Base-by-base conservation (phyloP, 2,888 invertebrate species). In the Napeogenes inachia region DNA sequence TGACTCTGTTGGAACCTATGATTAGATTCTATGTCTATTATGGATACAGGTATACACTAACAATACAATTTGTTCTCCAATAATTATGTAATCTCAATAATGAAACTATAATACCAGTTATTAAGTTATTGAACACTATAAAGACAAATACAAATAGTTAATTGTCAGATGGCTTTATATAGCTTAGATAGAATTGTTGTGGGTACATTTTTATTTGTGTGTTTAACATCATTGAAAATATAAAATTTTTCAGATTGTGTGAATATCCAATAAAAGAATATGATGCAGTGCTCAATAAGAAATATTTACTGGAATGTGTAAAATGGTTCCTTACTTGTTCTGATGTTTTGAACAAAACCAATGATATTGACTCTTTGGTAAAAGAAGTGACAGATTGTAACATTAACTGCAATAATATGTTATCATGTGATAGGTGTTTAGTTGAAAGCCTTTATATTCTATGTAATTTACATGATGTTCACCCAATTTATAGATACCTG, bases 21-120 rank as follows among this genome's bases (percentile, higher is more conserved):
- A 91, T 95, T 32, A 85, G 94, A 66, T 96, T 96, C 82, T 92
- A 95, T 83, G 88, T 94, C 47, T 94, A 93, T 78, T 92, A 94
- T 68, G 91, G 92, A 38, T 95, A 94, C 80, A 93, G 92, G 95
- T 95, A 84, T 38, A 35, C 35, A 35, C 4, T 5, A 35, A 2
- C 35, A 2, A 35, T 35, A 4, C 4, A 35, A 5, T 35, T 5
- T 35, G 6, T 35, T 35, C 35, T 35, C 6, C 6, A 5, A 35
- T 35, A 35, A 2, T 35, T 35, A 35, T 35, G 4, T 4, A 35
- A 35, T 35, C 35, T 5, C 35, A 35, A 2, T 35, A 35, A 35
- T 35, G 35, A 35, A 35, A 35, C 2, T 6, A 35, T 35, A 5
- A 0, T 35, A 5, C 6, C 35, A 35, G 6, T 35, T 35, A 35